Evolutionary conservation across 2,113 vertebrate species (phyloP).

Genomic region (Macquaria australasica): DNA sequence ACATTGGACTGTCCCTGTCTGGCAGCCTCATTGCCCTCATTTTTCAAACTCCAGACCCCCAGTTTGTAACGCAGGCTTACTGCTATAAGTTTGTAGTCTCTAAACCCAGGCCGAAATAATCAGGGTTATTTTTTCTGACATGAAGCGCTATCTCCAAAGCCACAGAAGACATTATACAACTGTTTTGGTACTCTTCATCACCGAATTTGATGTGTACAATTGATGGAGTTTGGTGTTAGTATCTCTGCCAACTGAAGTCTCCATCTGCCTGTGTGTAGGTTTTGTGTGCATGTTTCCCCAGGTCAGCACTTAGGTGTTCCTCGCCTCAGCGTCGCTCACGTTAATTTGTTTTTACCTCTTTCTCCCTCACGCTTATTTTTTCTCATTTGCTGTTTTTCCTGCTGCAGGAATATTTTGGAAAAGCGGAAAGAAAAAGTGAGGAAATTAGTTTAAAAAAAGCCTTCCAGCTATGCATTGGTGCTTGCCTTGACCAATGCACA

Average conservation of each 20-base stretch:
- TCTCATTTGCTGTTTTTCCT: constrained; percentile 72
- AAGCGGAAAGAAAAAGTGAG: constrained; percentile 54
- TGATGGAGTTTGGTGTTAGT: not conserved
- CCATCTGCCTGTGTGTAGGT: not conserved
- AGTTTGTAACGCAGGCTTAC: not conserved
- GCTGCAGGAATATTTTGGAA: constrained; percentile 62
- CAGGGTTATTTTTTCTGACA: not conserved
- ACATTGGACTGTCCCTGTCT: not conserved
- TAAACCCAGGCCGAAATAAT: not conserved
- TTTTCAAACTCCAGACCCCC: not conserved
- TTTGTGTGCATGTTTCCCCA: not conserved
- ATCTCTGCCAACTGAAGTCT: not conserved
- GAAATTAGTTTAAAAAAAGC: constrained; percentile 76
- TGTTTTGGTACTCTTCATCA: not conserved
- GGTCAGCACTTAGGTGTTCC: constrained; percentile 23
- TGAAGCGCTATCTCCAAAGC: not conserved
- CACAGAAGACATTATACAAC: not conserved
- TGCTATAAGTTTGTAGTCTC: not conserved
- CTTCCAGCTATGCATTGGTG: constrained; percentile 33
- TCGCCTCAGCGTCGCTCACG: constrained; percentile 53
- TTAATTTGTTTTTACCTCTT: constrained; percentile 68
- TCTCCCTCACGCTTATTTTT: constrained; percentile 66
- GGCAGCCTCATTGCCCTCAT: not conserved
- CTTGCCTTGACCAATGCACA: not conserved
- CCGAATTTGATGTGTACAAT: not conserved